Evolutionary conservation across 2,113 vertebrate genomes (phyloP).

Genomic region (Marmota flaviventris): DNA sequence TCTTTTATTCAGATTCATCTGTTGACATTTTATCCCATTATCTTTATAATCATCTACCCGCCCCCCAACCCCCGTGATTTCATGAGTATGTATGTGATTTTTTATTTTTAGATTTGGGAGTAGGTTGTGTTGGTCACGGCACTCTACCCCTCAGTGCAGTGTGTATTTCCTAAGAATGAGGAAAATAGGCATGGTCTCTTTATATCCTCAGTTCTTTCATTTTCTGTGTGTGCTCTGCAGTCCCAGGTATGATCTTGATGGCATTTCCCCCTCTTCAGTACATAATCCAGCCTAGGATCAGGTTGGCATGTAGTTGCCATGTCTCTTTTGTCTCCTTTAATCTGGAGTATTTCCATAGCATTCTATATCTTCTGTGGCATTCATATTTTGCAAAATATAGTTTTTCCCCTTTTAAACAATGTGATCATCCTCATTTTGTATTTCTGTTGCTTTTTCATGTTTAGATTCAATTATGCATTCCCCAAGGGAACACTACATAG

Average conservation of each 20-base stretch:
- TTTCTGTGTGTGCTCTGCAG: neutral
- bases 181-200: neutral
- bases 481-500: neutral
- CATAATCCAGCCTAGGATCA: neutral
- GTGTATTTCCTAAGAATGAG: neutral
- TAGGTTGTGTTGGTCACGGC: neutral
- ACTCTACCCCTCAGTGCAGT: neutral
- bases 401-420: neutral
- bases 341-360: neutral
- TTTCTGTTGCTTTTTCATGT: neutral
- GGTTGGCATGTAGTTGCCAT: neutral
- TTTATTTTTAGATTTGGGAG: neutral
- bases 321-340: neutral
- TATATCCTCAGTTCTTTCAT: neutral
- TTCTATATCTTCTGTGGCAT: neutral
- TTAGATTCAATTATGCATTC: neutral
- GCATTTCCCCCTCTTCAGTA: too few relatives aligned
- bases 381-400: neutral
- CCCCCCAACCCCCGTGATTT: neutral
- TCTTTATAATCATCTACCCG: neutral
- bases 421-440: neutral
- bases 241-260: neutral
- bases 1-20: slow-evolving; percentile 13
- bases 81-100: neutral
- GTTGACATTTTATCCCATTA: neutral